Base-by-base conservation (phyloP, 2,888 invertebrate genomes). In the Pheosia gnoma region DNA sequence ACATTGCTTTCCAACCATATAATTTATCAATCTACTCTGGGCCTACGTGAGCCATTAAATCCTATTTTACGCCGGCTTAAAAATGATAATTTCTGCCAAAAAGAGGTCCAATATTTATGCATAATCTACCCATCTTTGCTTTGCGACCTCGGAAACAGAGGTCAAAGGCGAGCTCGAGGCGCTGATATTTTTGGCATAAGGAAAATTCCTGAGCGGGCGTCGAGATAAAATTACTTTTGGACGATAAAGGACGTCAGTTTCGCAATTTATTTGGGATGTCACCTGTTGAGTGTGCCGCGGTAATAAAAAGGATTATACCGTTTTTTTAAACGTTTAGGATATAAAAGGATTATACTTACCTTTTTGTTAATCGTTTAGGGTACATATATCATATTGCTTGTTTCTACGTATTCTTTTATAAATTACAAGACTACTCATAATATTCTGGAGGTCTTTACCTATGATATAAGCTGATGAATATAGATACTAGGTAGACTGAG, bases 121-220 rank as follows among this genome's bases (percentile, higher is more conserved):
- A 72, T 75, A 67, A 66, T 64, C 63, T 51, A 62, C 68, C 37
- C 53, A 53, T 53, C 53, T 38, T 70, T 65, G 59, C 66, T 72
- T 66, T 65, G 63, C 67, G 65, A 66, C 58, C 59, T 53, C 65
- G 64, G 66, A 64, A 64, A 25, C 58, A 41, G 41, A 70, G 64
- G 69, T 71, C 66, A 71, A 51, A 64, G 62, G 61, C 56, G 57
- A 64, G 62, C 58, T 66, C 59, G 63, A 63, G 60, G 67, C 66
- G 53, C 25, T 53, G 53, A 53, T 75, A 79, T 78, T 74, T 78
- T 78, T 68, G 62, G 79, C 65, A 66, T 59, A 70, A 77, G 77
- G 77, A 72, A 80, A 77, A 77, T 70, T 69, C 66, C 25, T 59
- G 58, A 43, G 58, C 36, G 53, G 53, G 37, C 68, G 9, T 37